Evolutionary conservation across 2,888 invertebrate genomes (phyloP).

Genomic region (Dendrolimus houi): DNA sequence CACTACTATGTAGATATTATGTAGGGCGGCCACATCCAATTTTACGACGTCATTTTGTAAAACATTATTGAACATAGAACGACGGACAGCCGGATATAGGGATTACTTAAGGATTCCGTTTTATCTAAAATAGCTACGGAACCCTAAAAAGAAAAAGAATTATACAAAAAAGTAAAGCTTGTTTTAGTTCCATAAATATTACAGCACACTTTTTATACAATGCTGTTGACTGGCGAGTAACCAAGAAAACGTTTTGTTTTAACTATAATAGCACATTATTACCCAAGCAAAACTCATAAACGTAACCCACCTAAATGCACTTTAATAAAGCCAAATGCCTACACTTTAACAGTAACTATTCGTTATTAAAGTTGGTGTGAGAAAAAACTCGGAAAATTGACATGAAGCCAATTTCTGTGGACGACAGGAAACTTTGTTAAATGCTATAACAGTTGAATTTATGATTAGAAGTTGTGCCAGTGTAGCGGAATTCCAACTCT

Average conservation of each 20-base stretch:
- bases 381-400: slow-evolving; percentile 28
- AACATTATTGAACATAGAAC: too few species aligned
- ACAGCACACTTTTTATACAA: slow-evolving; percentile 10
- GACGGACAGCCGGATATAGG: too few species aligned
- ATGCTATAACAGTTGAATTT: slow-evolving; percentile 49
- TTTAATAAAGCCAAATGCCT: slow-evolving; percentile 24
- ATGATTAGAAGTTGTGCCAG: slow-evolving; percentile 40
- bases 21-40: too few species aligned
- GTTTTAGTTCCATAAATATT: background rate
- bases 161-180: too few species aligned
- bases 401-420: slow-evolving; percentile 47
- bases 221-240: slow-evolving; percentile 22
- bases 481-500: slow-evolving; percentile 34
- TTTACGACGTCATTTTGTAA: too few species aligned
- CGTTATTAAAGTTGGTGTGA: slow-evolving; percentile 22
- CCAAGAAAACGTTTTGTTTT: slow-evolving; percentile 22
- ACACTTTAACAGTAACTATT: slow-evolving; percentile 28
- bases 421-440: slow-evolving; percentile 52
- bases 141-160: too few species aligned
- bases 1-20: too few species aligned
- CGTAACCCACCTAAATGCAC: slow-evolving; percentile 17
- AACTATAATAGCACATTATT: slow-evolving; percentile 18
- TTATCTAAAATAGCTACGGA: too few species aligned
- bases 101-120: too few species aligned
- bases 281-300: slow-evolving; percentile 17